Base-by-base conservation (phyloP, 1,140 invertebrate species). In the Orussus abietinus region DNA sequence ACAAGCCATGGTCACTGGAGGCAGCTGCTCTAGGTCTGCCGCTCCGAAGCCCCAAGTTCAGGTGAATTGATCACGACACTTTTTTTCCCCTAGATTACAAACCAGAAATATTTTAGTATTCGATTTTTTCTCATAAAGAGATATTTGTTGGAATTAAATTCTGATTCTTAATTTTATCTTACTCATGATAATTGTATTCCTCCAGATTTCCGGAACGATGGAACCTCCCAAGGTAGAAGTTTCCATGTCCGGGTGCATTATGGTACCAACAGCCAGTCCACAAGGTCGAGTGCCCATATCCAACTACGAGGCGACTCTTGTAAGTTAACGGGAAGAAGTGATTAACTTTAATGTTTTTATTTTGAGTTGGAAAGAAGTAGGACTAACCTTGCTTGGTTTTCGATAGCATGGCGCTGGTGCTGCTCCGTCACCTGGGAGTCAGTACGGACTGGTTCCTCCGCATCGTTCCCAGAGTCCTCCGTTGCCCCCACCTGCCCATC, bases 401-500 rank as follows among this genome's bases (percentile, higher is more conserved):
- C 52, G 49, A 59, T 63, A 72, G 70, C 70, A 72, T 66, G 70
- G 63, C 55, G 54, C 61, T 45, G 62, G 66, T 47, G 56, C 68
- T 46, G 58, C 61, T 52, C 64, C 66, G 60, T 61, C 68, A 37
- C 56, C 70, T 61, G 65, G 64, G 38, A 57, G 62, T 41, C 68
- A 69, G 42, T 71, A 69, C 43, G 65, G 66, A 55, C 66, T 73
- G 42, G 66, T 65, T 6, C 57, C 65, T 30, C 64, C 66, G 5
- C 72, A 71, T 63, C 62, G 71, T 20, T 64, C 76, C 39, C 80
- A 83, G 74, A 86, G 83, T 71, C 84, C 70, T 50, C 69, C 69
- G 46, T 42, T 70, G 54, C 70, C 85, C 53, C 85, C 84, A 59
- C 85, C 85, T 54, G 86, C 86, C 49, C 85, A 88, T 71, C 84